Base-by-base conservation (phyloP, 1,140 invertebrate species). In the Popillia japonica region DNA sequence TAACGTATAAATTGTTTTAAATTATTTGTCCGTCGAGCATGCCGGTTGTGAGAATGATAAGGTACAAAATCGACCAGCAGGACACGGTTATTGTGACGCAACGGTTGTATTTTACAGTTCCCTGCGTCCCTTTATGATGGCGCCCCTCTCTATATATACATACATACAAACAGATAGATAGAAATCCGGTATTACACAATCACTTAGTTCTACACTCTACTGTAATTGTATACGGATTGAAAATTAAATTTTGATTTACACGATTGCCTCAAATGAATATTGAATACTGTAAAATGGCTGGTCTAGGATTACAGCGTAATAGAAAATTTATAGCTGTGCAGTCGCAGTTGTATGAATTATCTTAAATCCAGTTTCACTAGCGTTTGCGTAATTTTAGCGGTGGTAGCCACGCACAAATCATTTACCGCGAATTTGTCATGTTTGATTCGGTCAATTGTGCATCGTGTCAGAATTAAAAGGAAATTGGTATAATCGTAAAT, bases 191-290 rank as follows among this genome's bases (percentile, higher is more conserved):
- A n/a, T n/a, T n/a, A 3, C 23, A 64, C 61, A 6, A 64, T 64
- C 61, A 64, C 61, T 64, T 64, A 64, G 17, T 17, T 27, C n/a
- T 64, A 64, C 22, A 27, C n/a, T n/a, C n/a, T 64, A 64, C n/a
- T n/a, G n/a, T 64, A 64, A 64, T 64, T 80, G 77, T 78, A 80
- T 77, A 78, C 77, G 79, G 76, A 42, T 80, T 75, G 79, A 80
- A 80, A 80, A 80, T 80, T 80, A 78, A 78, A 78, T 80, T 80
- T 80, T 80, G 79, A 80, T 80, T 80, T 80, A 80, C 78, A 77
- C 55, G 79, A 80, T 78, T 80, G 72, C 75, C 76, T 80, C 23
- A 72, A 77, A 55, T 78, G 79, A 80, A 78, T 80, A 80, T 80
- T 75, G 72, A 73, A 73, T 73, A 73, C 40, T 73, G 72, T 73